These are phyloP conservation scores for Ceratitis capitata DNA, from an alignment of 1,140 invertebrate genomes.

Conservation along the genomic window DNA sequence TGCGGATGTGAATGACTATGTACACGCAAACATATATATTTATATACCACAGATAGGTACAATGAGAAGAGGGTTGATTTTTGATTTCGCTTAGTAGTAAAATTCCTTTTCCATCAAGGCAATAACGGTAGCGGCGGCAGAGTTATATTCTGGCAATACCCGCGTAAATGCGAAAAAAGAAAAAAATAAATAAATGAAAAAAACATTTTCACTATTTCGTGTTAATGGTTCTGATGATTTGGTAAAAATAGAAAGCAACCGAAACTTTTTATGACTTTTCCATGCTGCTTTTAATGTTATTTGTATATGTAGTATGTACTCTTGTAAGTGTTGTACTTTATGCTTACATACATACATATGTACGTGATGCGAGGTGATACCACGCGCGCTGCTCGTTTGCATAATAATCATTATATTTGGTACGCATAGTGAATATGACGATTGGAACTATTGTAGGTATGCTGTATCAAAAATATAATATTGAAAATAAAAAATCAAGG, in stretches of 20 bases:
- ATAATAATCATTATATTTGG: too few species aligned
- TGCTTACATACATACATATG: too few species aligned
- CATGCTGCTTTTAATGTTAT: not conserved
- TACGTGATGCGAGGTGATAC: too few species aligned
- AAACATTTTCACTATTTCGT: slow-evolving; percentile 25
- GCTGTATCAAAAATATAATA: too few species aligned
- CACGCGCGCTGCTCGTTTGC: too few species aligned
- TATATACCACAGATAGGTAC: not conserved
- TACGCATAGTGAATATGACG: too few species aligned
- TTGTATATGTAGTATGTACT: not conserved
- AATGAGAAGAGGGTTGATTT: not conserved
- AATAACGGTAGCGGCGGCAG: too few species aligned
- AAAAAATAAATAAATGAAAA: too few species aligned
- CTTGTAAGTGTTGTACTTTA: too few species aligned
- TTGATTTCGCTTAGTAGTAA: slow-evolving; percentile 9
- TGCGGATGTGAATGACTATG: not conserved
- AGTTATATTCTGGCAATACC: slow-evolving; percentile 6
- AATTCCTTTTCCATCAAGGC: not conserved
- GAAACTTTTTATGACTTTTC: not conserved
- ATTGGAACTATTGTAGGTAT: too few species aligned
- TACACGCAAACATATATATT: not conserved
- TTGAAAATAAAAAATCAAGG: too few species aligned
- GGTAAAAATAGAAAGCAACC: not conserved
- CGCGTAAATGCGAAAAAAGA: not conserved
- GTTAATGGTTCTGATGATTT: slow-evolving; percentile 35